A percentile compares a stretch with the other conserved stretches of the same genome.
phyloP scores from a whole-genome alignment of 1,140 invertebrate species.

The Psilanteris sp. region DNA sequence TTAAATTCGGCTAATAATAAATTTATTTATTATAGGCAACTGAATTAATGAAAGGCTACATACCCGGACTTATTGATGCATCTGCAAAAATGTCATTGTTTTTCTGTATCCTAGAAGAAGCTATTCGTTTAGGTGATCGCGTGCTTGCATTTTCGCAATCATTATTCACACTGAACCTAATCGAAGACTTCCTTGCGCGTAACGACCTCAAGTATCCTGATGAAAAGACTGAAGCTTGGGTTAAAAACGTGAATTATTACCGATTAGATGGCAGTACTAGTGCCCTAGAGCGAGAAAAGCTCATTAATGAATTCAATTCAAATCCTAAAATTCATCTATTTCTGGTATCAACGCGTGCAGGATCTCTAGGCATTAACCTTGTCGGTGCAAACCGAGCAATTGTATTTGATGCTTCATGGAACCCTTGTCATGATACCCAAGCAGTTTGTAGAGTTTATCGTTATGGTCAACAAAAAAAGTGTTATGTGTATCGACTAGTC shows the following conservation, averaged over 20 bases:
- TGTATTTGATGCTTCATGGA: too few species aligned
- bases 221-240: slow-evolving; percentile 87
- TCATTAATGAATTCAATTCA: slow-evolving; percentile 98
- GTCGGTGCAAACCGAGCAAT: too few species aligned
- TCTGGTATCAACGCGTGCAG: slow-evolving; percentile 97
- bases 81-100: slow-evolving; percentile 97
- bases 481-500: slow-evolving; percentile 97
- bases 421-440: too few species aligned
- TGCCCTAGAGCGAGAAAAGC: slow-evolving; percentile 94
- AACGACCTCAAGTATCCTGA: slow-evolving; percentile 85
- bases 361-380: too few species aligned
- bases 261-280: slow-evolving; percentile 97
- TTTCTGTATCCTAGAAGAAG: slow-evolving; percentile 95
- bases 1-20: too few species aligned
- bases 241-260: slow-evolving; percentile 93
- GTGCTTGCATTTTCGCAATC: slow-evolving; percentile 98
- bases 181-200: slow-evolving; percentile 95
- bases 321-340: slow-evolving; percentile 94
- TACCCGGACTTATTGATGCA: slow-evolving; percentile 93
- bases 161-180: slow-evolving; percentile 96
- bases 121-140: slow-evolving; percentile 91
- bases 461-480: slow-evolving; percentile 96
- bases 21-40: slow-evolving; percentile 83
- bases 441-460: too few species aligned
- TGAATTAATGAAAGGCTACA: slow-evolving; percentile 92